Conservation (phyloP, 64 coral and sea anemone species). For the Montipora capricornis region DNA sequence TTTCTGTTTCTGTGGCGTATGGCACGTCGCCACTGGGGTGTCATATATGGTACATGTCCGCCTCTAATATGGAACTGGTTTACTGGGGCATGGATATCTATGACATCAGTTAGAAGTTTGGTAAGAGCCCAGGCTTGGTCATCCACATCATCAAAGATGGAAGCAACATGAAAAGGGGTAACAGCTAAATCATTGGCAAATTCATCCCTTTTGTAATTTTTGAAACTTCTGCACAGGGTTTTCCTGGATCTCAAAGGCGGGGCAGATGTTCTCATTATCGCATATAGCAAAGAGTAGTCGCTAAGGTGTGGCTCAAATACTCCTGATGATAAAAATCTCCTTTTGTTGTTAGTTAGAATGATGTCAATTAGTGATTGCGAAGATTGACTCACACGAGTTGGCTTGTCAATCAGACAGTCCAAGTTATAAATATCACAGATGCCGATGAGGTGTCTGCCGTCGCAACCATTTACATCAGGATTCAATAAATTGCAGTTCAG, state of each 20-base stretch:
- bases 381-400: not conserved
- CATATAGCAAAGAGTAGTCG: too few relatives aligned
- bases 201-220: too few relatives aligned
- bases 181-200: too few relatives aligned
- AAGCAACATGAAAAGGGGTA: too few relatives aligned
- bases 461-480: too few relatives aligned
- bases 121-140: too few relatives aligned
- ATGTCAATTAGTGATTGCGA: not conserved
- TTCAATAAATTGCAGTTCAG: not conserved
- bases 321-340: too few relatives aligned
- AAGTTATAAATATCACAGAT: constrained; percentile 38
- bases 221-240: constrained; percentile 3
- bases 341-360: not conserved
- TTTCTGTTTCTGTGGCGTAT: not conserved
- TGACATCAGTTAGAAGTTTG: too few relatives aligned
- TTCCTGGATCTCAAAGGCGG: constrained; percentile 39
- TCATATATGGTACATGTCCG: not conserved
- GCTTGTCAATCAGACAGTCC: not conserved
- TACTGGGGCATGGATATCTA: constrained; percentile 31
- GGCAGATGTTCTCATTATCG: too few relatives aligned
- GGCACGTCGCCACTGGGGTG: not conserved
- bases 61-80: constrained; percentile 36
- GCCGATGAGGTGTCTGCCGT: not conserved
- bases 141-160: too few relatives aligned
- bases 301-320: too few relatives aligned